Base-by-base conservation (phyloP, 2,113 vertebrate species). In the Otocyon megalotis region DNA sequence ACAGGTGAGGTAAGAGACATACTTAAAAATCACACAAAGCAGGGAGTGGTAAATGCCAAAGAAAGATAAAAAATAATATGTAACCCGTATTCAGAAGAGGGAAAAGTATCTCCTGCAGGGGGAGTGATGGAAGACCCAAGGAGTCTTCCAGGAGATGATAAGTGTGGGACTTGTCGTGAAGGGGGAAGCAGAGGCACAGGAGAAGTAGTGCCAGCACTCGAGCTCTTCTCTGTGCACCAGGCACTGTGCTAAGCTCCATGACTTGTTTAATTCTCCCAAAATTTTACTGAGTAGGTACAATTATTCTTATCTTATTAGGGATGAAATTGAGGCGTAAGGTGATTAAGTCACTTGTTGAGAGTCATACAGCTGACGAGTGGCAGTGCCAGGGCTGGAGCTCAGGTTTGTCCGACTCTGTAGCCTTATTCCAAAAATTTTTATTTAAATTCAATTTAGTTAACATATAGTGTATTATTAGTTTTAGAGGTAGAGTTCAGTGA, bases 301-400 rank as follows among this genome's bases (percentile, higher is more conserved):
- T 83, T 35, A 20, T 60, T 53, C 20, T 30, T 37, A 14, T 30
- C 24, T 53, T n/a, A 65, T 26, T 54, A 83, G 62, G n/a, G 17
- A 48, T 93, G 67, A 92, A 86, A 79, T 16, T 62, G n/a, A 86
- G 60, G 32, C 37, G 84, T 62, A 62, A 35, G 28, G 82, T 77
- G 81, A 74, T 65, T 62, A 32, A 62, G 16, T 83, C 53, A 83
- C 50, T 80, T n/a, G 10, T 4, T 30, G 62, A 35, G 77, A 67
- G 50, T 84, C 48, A 54, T 30, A 67, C 15, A 74, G 69, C 35
- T 62, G 72, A 72, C 35, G 35, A 72, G 16, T 14, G 17, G 19
- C 35, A 35, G 32, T 2, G 1, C 32, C 19, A 30, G 67, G 28
- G 24, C 28, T 53, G 56, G 43, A 93, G 50, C 32, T 48, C 83